A percentile compares a stretch with the other conserved stretches of the same genome.
Conservation (phyloP, 2,797 vertebrate species). For the Falco biarmicus region DNA sequence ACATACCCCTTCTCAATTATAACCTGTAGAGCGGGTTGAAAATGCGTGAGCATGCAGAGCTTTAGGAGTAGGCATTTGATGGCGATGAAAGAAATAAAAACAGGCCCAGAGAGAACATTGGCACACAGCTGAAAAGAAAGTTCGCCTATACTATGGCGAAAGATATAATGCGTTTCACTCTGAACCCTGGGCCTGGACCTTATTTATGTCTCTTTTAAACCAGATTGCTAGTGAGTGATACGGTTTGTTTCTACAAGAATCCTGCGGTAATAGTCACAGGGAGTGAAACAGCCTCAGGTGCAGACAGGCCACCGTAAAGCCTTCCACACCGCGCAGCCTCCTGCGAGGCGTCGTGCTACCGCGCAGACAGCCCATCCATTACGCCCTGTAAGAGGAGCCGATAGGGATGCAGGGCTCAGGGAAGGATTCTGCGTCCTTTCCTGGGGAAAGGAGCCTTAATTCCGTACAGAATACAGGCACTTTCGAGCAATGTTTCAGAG, state of each 20-base stretch:
- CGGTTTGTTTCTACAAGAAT: neutral
- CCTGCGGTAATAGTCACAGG: neutral
- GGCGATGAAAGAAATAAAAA: slow-evolving; percentile 57
- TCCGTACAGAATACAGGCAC: fast-evolving
- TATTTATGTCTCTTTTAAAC: slow-evolving; percentile 2
- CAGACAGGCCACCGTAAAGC: neutral
- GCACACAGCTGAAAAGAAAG: neutral
- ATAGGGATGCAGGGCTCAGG: fast-evolving
- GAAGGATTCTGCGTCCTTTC: neutral
- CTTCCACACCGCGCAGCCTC: neutral
- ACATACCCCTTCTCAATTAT: neutral
- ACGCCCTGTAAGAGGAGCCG: neutral
- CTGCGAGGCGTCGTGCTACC: fast-evolving
- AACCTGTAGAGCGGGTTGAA: neutral
- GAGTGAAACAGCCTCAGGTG: neutral
- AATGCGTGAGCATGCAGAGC: neutral
- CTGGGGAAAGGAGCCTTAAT: neutral
- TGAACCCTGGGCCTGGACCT: neutral
- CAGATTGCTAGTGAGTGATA: neutral
- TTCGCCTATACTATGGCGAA: neutral
- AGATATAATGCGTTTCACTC: neutral
- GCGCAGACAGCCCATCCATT: neutral
- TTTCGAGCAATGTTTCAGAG: neutral
- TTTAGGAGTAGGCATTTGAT: neutral
- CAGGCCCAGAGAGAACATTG: neutral